These are phyloP conservation scores for Caenorhabditis latens DNA, from an alignment of 1,140 invertebrate genomes.

Conservation along the genomic window DNA sequence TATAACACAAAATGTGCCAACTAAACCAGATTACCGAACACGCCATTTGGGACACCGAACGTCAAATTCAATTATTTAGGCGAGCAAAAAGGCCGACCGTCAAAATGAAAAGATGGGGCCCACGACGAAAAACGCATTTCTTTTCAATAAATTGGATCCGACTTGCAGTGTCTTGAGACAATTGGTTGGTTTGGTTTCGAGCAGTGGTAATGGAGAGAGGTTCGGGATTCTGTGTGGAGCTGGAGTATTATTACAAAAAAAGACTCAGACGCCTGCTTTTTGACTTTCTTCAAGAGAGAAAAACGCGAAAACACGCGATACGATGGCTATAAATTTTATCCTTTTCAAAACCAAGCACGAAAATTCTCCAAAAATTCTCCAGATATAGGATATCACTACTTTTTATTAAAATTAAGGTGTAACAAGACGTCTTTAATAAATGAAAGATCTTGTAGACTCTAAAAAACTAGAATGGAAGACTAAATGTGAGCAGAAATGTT, in stretches of 20 bases:
- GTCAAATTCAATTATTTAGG: slow-evolving; percentile 43
- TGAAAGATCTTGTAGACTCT: no score
- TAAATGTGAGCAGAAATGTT: no score
- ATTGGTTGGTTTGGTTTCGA: slow-evolving; percentile 1
- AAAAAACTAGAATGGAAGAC: no score
- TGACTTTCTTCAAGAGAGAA: no score
- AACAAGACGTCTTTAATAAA: no score
- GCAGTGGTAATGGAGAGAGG: background rate
- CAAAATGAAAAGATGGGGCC: background rate
- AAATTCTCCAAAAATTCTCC: no score
- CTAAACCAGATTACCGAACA: slow-evolving; percentile 36
- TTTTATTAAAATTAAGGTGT: no score
- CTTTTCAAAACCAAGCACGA: no score
- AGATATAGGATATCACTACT: no score
- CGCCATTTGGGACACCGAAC: slow-evolving; percentile 47
- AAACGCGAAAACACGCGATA: no score
- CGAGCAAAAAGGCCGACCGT: background rate
- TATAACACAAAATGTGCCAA: slow-evolving; percentile 17
- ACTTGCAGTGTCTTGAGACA: slow-evolving; percentile 1
- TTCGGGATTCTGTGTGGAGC: background rate
- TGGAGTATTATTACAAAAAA: background rate
- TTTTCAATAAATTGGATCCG: slow-evolving; percentile 6
- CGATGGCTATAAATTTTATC: no score
- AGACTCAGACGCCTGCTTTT: background rate
- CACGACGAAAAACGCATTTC: background rate